Percentiles rank a stretch among this genome's conserved stretches.
phyloP scores from a whole-genome alignment of 53 echinoderm and acorn worm species.

The Crossaster papposus region DNA sequence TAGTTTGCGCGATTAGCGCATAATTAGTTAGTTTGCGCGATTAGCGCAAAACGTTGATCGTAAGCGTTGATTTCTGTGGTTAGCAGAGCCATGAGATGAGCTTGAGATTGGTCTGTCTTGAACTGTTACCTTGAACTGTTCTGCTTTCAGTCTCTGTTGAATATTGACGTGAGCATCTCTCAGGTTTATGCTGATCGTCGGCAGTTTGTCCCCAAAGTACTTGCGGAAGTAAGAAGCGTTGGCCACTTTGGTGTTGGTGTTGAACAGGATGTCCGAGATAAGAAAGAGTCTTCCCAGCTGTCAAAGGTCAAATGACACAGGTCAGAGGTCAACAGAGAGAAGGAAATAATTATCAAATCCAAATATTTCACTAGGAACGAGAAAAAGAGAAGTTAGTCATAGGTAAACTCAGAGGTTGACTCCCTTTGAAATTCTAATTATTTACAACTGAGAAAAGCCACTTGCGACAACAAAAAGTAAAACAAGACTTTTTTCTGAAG shows the following conservation, averaged over 20 bases:
- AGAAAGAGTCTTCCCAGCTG: conserved; percentile 91
- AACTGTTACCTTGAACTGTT: conserved; percentile 88
- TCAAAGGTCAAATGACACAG: background rate
- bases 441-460: background rate
- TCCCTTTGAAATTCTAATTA: background rate
- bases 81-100: too few relatives aligned
- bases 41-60: too few relatives aligned
- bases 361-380: background rate
- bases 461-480: too few relatives aligned
- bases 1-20: too few relatives aligned
- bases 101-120: background rate
- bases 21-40: too few relatives aligned
- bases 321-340: background rate
- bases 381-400: background rate
- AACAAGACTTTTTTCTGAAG: background rate
- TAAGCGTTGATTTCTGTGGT: too few relatives aligned
- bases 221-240: conserved; percentile 98
- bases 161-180: conserved; percentile 77
- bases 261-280: conserved; percentile 93
- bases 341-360: too few relatives aligned
- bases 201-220: conserved; percentile 83
- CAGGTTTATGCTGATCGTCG: conserved; percentile 71
- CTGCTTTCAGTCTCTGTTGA: conserved; percentile 89
- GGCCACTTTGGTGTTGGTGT: conserved; percentile 94
- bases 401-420: background rate